These are phyloP conservation scores for Lumbricus terrestris DNA, from an alignment of 2,888 invertebrate genomes.

Conservation along the genomic window DNA sequence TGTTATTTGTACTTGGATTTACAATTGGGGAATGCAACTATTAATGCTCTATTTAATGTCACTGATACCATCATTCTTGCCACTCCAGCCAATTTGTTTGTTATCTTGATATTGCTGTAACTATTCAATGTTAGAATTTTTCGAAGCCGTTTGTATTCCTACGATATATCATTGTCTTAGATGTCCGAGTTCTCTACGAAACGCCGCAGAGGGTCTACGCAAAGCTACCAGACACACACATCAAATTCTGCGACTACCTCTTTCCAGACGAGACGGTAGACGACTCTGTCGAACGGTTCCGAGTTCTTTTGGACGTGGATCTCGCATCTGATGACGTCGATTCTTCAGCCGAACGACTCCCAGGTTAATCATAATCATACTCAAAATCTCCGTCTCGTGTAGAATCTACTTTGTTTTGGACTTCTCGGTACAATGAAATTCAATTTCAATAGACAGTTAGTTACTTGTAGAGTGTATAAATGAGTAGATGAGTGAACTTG, in stretches of 20 bases:
- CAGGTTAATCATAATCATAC: too few species aligned
- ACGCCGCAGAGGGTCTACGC: slow-evolving; percentile 83
- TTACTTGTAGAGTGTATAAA: too few species aligned
- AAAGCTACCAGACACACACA: slow-evolving; percentile 66
- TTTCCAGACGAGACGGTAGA: slow-evolving; percentile 85
- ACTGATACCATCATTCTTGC: background rate
- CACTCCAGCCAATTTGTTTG: background rate
- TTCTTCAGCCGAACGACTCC: slow-evolving; percentile 75
- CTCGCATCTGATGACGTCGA: slow-evolving; percentile 72
- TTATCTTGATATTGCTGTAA: background rate
- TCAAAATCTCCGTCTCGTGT: background rate
- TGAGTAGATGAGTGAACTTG: too few species aligned
- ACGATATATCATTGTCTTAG: slow-evolving; percentile 38
- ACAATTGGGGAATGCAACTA: background rate
- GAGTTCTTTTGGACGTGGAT: slow-evolving; percentile 77
- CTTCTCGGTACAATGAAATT: background rate
- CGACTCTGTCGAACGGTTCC: slow-evolving; percentile 76
- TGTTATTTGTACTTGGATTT: background rate
- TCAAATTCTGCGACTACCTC: slow-evolving; percentile 83
- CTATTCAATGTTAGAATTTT: background rate
- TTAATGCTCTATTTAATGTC: background rate
- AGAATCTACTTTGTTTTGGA: background rate
- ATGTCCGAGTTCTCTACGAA: slow-evolving; percentile 79
- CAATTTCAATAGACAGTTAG: background rate
- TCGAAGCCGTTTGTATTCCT: background rate